These are phyloP conservation scores for Propithecus coquereli DNA, from an alignment of 2,113 vertebrate species.

Conservation along the genomic window DNA sequence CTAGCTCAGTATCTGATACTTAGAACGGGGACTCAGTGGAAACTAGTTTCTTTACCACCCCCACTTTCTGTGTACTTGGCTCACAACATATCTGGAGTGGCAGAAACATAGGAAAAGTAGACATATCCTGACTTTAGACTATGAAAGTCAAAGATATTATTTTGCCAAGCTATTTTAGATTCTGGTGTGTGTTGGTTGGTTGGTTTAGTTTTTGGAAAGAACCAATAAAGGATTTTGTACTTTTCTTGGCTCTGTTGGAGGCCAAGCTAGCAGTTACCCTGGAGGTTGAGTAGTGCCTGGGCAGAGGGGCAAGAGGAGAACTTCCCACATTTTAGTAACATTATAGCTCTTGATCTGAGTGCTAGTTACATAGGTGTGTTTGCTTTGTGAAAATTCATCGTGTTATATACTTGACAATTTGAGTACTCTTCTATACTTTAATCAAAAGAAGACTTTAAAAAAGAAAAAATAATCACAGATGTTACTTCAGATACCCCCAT, in stretches of 20 bases:
- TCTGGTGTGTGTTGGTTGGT: neutral
- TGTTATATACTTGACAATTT: neutral
- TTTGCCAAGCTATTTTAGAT: slow-evolving; percentile 15
- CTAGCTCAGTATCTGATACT: neutral
- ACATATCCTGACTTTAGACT: neutral
- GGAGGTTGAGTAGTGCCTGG: neutral
- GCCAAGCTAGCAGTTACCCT: neutral
- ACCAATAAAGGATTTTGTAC: neutral
- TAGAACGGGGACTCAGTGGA: neutral
- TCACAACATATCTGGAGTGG: neutral
- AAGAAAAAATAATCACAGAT: neutral
- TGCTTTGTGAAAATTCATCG: neutral
- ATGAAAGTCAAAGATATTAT: neutral
- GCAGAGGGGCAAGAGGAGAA: neutral
- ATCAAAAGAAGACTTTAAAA: neutral
- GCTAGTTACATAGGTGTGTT: neutral
- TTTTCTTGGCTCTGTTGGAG: neutral
- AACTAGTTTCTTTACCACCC: neutral
- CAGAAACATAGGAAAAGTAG: neutral
- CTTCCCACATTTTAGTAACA: neutral
- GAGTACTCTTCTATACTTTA: neutral
- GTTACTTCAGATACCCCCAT: neutral
- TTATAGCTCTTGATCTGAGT: neutral
- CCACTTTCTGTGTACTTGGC: neutral
- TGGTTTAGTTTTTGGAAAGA: neutral